Base-by-base conservation (phyloP, 2,113 vertebrate species). In the Fulmarus glacialis region DNA sequence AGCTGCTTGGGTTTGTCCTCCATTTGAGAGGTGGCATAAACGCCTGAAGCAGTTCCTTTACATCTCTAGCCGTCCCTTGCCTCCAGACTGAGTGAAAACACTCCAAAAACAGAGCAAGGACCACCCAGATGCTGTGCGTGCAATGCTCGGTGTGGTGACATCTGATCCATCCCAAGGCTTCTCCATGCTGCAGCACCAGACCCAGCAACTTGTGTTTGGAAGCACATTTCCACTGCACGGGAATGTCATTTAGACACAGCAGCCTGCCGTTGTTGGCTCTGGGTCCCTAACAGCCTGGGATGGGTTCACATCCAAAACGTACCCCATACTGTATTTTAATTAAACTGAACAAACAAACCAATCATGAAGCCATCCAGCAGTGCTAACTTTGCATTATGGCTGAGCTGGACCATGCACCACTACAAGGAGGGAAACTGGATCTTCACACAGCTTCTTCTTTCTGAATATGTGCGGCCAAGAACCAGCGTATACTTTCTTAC, bases 261-360 rank as follows among this genome's bases (percentile, higher is more conserved):
- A 68, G 29, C 42, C 62, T 56, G 71, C 62, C 8, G 4, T 38
- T 68, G 9, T 50, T 96, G 86, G 83, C 86, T 91, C 63, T 34
- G 26, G 73, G 27, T 94, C 42, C 40, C 48, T 47, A 74, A 52
- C 80, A 94, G 68, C 70, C 77, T 93, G 77, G 60, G 23, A 36
- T 68, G 78, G 30, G n/a, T 95, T 93, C 89, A 53, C 59, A 88
- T 96, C 84, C 87, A 82, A 78, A 78, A 43, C 16, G 3, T 96
- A 82, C 77, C 74, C 71, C 95, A 90, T 88, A 87, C 81, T 90
- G 85, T 89, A 94, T 94, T 97, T 95, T 95, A 95, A 93, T 96
- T 96, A 95, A 96, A 86, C 36, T 67, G 63, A 96, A 68, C 60
- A 89, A 93, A 81, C 56, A 89, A 96, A 94, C 45, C 63, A 42